Evolutionary conservation across 2,797 vertebrate species (phyloP), one percentile per base, ranked within the genome.

Genomic region (Poecilia velifera): DNA sequence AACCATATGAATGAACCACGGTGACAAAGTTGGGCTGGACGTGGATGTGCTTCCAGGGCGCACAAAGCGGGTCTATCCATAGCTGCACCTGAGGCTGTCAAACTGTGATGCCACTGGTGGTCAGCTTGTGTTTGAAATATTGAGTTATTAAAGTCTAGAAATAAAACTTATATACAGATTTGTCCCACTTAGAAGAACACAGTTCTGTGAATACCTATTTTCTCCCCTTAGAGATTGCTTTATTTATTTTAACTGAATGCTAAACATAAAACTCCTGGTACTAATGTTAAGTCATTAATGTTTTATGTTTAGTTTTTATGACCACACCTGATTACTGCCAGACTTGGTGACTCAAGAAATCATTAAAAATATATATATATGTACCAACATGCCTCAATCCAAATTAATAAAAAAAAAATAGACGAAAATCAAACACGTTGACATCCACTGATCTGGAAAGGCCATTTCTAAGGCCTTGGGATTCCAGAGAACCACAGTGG

Each of bases 1-100:
- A 87, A 82, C 74, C 82, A 45, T 66, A 73, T 84, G 79, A 86
- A 87, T 86, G 86, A 80, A 86, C 43, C 84, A 64, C 47, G 77
- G 87, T 73, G 84, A 84, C 76, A 79, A 70, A 28, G 77, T 76
- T 71, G 79, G 68, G 22, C 81, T 82, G 77, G 75, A 34, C 16
- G 57, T 25, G 34, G 62, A 66, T 39, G 16, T 12, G 64, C 36
- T 68, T 46, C 59, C 10, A 51, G 46, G 53, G 62, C 14, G 25
- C 28, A 46, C 68, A 45, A 16, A 28, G 25, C 28, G 68, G n/a
- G 25, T 46, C 68, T 28, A 45, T 71, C 22, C 28, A 28, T 46
- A 71, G 3, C 41, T 71, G 25, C 39, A 71, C 68, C 25, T 71
- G 41, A 28, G 68, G 43, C n/a, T 70, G 22, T 70, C 66, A 70